These are phyloP conservation scores for Epinotia nisella DNA, from an alignment of 2,888 invertebrate genomes.

Conservation along the genomic window DNA sequence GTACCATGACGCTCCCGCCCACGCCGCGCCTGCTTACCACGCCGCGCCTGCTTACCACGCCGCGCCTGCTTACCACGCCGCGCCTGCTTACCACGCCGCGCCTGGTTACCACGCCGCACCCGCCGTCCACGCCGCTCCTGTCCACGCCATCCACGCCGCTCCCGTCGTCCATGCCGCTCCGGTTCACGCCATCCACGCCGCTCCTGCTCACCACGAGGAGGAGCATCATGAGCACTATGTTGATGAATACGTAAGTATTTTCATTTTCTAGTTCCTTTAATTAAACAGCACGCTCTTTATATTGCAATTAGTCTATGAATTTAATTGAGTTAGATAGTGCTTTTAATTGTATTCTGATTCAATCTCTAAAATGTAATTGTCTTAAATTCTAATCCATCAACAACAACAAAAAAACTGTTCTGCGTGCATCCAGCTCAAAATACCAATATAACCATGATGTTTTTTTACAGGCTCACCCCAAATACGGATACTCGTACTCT, in stretches of 20 bases:
- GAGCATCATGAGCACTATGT: conserved; percentile 76
- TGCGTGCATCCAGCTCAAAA: neutral
- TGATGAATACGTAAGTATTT: conserved; percentile 75
- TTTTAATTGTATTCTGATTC: neutral
- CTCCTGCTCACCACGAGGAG: conserved; percentile 60
- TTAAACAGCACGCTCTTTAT: neutral
- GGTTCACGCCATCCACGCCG: conserved; percentile 51
- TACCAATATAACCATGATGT: neutral
- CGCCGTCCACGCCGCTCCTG: conserved; percentile 64
- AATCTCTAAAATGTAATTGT: neutral
- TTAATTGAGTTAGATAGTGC: neutral
- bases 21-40: conserved; percentile 2
- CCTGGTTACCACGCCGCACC: conserved; percentile 52
- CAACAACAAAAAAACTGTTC: no score
- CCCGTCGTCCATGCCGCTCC: conserved; percentile 49
- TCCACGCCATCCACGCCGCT: conserved; percentile 64
- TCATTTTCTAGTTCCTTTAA: neutral
- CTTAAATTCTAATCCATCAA: no score
- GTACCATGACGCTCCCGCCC: conserved; percentile 51
- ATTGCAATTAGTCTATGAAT: neutral
- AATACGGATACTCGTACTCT: conserved; percentile 84
- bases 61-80: conserved; percentile 41
- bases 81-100: conserved; percentile 50
- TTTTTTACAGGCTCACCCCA: conserved; percentile 73
- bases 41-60: conserved; percentile 49